A percentile compares a stretch with the other conserved stretches of the same genome.
phyloP scores from a whole-genome alignment of 1,140 invertebrate species.

The Trissolcus basalis region DNA sequence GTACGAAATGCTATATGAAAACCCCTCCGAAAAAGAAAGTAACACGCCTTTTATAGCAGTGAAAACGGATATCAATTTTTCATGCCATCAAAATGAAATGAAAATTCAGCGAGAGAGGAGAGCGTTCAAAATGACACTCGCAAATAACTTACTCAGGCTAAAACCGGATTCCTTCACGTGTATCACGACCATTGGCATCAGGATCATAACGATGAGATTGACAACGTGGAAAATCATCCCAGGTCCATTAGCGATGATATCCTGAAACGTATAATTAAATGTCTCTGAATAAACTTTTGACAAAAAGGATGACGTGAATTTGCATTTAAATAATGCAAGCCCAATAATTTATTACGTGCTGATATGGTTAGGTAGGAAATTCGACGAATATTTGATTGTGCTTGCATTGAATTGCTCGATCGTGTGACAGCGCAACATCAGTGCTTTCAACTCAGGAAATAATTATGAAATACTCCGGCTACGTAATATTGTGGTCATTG shows the following conservation, averaged over 20 bases:
- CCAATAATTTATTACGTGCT: constrained; percentile 39
- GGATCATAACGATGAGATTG: constrained; percentile 86
- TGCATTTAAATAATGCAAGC: constrained; percentile 16
- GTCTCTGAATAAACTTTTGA: constrained; percentile 7
- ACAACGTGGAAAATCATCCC: constrained; percentile 84
- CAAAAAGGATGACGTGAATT: constrained; percentile 36
- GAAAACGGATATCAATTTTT: no score
- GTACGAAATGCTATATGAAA: no score
- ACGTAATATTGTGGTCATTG: constrained; percentile 34
- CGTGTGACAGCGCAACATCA: constrained; percentile 47
- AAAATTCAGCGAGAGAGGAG: no score
- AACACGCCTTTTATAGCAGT: no score
- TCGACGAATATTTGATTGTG: constrained; percentile 33
- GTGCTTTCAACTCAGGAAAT: constrained; percentile 52
- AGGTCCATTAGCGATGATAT: constrained; percentile 81
- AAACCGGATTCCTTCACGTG: constrained; percentile 85
- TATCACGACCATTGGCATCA: constrained; percentile 87
- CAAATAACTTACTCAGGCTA: constrained; percentile 82
- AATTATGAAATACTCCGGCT: constrained; percentile 51
- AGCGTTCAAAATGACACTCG: no score
- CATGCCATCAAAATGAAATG: no score
- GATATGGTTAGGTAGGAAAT: constrained; percentile 29
- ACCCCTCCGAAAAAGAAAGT: no score
- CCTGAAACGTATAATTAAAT: constrained; percentile 76
- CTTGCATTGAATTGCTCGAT: constrained; percentile 19